Conservation (phyloP, 53 echinoderm and acorn worm genomes). For the Echinarachnius parma region DNA sequence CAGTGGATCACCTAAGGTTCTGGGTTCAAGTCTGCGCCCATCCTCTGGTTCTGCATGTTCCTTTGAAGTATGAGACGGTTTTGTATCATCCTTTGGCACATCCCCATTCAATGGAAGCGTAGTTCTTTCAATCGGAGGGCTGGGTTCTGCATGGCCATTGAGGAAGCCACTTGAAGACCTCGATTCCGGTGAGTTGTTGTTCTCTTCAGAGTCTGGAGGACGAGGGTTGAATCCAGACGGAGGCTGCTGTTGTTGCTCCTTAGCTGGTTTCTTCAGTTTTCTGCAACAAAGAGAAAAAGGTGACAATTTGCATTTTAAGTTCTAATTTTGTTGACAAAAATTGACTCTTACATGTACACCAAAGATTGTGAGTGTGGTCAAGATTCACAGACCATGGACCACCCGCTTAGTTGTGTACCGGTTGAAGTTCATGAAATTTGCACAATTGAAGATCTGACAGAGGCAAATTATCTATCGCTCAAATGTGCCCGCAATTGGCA, state of each 20-base stretch:
- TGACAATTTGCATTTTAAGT: neutral
- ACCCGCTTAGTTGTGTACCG: too few relatives aligned
- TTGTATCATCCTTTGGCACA: neutral
- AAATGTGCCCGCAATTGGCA: too few relatives aligned
- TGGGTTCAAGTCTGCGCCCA: neutral
- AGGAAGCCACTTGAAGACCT: slow-evolving; percentile 17
- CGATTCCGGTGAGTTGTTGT: neutral
- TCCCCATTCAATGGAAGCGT: too few relatives aligned
- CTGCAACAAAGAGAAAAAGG: neutral
- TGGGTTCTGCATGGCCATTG: slow-evolving; percentile 1
- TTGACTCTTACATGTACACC: too few relatives aligned
- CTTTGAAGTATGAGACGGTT: neutral
- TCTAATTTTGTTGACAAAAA: neutral
- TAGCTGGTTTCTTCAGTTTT: slow-evolving; percentile 23
- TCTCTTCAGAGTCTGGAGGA: slow-evolving; percentile 1
- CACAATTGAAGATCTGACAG: too few relatives aligned
- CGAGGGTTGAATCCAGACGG: slow-evolving; percentile 1
- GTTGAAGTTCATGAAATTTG: too few relatives aligned
- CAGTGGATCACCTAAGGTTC: neutral
- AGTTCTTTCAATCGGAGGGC: too few relatives aligned
- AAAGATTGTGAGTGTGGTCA: too few relatives aligned
- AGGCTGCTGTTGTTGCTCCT: neutral
- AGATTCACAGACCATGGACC: neutral
- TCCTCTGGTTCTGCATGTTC: neutral
- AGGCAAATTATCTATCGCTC: too few relatives aligned